Conservation (phyloP, 2,888 invertebrate species). For the Drosophila kambysellisi region DNA sequence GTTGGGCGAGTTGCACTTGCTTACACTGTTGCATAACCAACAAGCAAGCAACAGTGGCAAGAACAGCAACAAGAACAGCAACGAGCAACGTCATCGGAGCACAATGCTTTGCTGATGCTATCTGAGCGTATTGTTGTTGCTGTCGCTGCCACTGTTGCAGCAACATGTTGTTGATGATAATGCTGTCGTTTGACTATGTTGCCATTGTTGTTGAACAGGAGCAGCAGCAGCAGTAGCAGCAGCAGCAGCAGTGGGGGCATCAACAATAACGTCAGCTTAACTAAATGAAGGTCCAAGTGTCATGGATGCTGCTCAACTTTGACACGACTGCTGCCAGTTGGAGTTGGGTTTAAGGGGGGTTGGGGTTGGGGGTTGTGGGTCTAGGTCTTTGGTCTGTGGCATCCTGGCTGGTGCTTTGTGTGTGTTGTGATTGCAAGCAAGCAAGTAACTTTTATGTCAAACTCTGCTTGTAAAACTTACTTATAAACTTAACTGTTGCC, state of each 20-base stretch:
- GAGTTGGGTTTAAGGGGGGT: background rate
- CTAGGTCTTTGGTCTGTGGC: slow-evolving; percentile 6
- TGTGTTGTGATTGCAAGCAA: slow-evolving; percentile 51
- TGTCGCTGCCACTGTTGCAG: slow-evolving; percentile 54
- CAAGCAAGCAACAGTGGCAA: slow-evolving; percentile 16
- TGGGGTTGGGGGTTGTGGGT: background rate
- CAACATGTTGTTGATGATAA: slow-evolving; percentile 77
- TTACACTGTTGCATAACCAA: slow-evolving; percentile 69
- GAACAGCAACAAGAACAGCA: slow-evolving; percentile 15
- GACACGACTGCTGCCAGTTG: slow-evolving; percentile 40
- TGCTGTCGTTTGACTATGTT: slow-evolving; percentile 68
- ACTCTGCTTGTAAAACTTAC: slow-evolving; percentile 62
- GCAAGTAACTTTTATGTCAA: slow-evolving; percentile 66
- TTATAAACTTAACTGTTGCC: slow-evolving; percentile 53
- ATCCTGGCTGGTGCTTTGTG: slow-evolving; percentile 31
- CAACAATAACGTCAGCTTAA: slow-evolving; percentile 70
- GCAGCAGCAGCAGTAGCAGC: slow-evolving; percentile 12
- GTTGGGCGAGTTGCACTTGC: slow-evolving; percentile 31
- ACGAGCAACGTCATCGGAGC: slow-evolving; percentile 43
- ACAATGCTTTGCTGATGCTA: slow-evolving; percentile 67
- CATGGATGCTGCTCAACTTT: slow-evolving; percentile 69
- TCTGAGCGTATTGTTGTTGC: slow-evolving; percentile 58
- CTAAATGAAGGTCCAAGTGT: slow-evolving; percentile 77
- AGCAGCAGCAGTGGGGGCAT: slow-evolving; percentile 27
- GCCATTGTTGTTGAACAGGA: slow-evolving; percentile 57